A percentile compares a stretch with the other conserved stretches of the same genome.
Conservation (phyloP, 2,113 vertebrate genomes). For the Egretta garzetta region DNA sequence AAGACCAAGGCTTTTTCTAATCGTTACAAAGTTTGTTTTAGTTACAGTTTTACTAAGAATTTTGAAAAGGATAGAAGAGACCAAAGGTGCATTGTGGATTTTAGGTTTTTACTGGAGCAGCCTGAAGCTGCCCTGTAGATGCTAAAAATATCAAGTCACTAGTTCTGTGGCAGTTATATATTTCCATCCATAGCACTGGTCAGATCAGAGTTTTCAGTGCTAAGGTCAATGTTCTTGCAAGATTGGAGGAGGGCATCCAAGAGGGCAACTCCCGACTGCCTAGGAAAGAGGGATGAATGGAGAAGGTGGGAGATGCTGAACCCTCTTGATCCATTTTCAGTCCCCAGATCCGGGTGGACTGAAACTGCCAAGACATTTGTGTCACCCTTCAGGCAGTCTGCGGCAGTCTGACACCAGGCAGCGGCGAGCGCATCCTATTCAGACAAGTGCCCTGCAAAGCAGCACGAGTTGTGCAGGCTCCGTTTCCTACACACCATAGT, state of each 20-base stretch:
- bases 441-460: background rate
- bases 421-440: background rate
- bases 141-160: background rate
- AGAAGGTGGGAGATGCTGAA: background rate
- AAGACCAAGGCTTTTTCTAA: background rate
- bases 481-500: accelerated
- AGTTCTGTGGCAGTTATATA: background rate
- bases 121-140: background rate
- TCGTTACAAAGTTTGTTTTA: background rate
- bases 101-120: background rate
- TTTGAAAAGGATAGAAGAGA: background rate
- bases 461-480: background rate
- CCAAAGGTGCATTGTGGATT: background rate
- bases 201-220: background rate
- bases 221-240: background rate
- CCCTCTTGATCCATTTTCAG: background rate
- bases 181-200: background rate
- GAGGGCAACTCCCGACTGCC: background rate
- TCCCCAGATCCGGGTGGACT: background rate
- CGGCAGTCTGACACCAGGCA: background rate
- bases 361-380: background rate
- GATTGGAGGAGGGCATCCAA: background rate
- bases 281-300: background rate
- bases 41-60: background rate
- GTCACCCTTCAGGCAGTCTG: background rate